Conservation (phyloP, 2,888 invertebrate species). For the Callinectes sapidus region DNA sequence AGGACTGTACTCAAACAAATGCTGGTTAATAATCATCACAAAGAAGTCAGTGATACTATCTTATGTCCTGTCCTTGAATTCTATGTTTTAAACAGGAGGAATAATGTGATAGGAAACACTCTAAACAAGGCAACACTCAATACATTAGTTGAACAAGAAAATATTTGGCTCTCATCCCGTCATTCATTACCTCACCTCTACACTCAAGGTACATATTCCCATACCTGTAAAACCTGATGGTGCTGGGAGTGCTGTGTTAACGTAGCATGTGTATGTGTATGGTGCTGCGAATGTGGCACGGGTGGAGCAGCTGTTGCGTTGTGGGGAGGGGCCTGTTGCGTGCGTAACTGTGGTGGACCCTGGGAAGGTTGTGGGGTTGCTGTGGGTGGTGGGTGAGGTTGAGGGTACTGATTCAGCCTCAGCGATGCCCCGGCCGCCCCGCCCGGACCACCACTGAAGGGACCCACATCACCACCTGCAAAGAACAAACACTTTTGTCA, state of each 20-base stretch:
- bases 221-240: conserved; percentile 63
- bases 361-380: conserved; percentile 57
- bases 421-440: conserved; percentile 58
- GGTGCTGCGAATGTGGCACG: conserved; percentile 60
- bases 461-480: conserved; percentile 61
- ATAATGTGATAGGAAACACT: no score
- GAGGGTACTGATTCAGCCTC: conserved; percentile 57
- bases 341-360: conserved; percentile 60
- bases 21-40: background rate
- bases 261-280: conserved; percentile 60
- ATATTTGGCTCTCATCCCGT: no score
- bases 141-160: no score
- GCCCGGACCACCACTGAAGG: conserved; percentile 61
- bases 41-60: no score
- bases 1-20: background rate
- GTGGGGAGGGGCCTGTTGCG: conserved; percentile 59
- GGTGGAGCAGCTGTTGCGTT: conserved; percentile 49
- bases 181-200: no score
- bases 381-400: conserved; percentile 55
- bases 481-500: background rate
- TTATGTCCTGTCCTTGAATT: background rate
- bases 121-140: no score
- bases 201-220: background rate
- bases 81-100: no score
- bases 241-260: conserved; percentile 60